Base-by-base conservation (phyloP, 92 coral and sea anemone genomes). In the Chrysogorgia sp. region DNA sequence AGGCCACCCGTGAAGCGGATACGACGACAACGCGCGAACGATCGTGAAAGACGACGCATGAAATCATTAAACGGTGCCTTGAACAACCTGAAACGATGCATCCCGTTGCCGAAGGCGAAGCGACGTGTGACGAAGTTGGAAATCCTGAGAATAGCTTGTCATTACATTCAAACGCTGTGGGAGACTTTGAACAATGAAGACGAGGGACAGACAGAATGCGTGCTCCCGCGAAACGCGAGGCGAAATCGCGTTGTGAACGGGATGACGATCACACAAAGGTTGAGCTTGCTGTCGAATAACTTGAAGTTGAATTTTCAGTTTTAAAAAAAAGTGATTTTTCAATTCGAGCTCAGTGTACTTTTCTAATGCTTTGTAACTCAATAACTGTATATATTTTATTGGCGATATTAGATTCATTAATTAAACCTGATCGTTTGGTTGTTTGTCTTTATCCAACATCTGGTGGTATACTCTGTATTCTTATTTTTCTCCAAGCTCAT, bases 11-110 rank as follows among this genome's bases (percentile, higher is more conserved):
- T 96, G 81, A 96, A 96, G 82, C 88, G 96, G 79, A 85, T 96
- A 24, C 91, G 99, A n/a, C 88, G 99, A 63, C 91, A 92, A 62
- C 99, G 99, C 66, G 99, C 99, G 58, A 96, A 96, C 87, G 99
- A 96, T 43, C 96, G 99, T 10, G 99, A 96, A 63, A 84, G 99
- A 0, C 82, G 99, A 15, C 86, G 99, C 40, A 96, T 96, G 99
- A 69, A 90, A 26, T 96, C 99, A 3, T 74, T 96, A 40, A 96
- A 96, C 71, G 82, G 99, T 53, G 99, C 99, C 0, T 67, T 96
- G 59, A 96, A 96, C 43, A 96, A 96, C 81, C 87, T 96, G 12
- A 96, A 96, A 69, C 85, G 90, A 59, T 96, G 99, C 75, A 86
- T 96, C n/a, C 99, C 99, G 3, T 92, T 96, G 3, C 99, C 99